Evolutionary conservation across 2,797 vertebrate genomes (phyloP), one percentile per base, ranked within the genome.

Genomic region (Remorina albescens): DNA sequence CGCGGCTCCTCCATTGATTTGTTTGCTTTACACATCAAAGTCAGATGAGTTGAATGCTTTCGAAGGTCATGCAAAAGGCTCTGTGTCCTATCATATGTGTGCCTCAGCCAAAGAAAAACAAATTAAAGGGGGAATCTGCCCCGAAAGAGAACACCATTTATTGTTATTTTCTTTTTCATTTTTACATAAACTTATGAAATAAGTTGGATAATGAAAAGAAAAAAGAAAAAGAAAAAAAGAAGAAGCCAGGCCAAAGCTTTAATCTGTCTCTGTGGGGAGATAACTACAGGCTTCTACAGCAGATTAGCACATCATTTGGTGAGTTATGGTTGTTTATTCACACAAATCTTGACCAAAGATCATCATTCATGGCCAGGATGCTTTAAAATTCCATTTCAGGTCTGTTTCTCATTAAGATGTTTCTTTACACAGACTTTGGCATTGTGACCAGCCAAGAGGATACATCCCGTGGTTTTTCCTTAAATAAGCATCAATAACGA

Each of bases 21-120:
- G 61, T 83, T 80, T 78, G 62, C 71, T 90, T 90, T 90, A 76
- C 80, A 90, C 86, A 89, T 90, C 84, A 87, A 86, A 93, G 90
- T 91, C 83, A 80, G 86, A 88, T n/a, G 78, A 84, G 71, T 6
- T 49, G 80, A 85, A 84, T 66, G 78, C 71, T 81, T 81, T 21
- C 42, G 89, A 88, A 91, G 90, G 86, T 90, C 78, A 82, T 44
- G 28, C 67, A 80, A 67, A 67, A 75, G 26, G 71, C 81, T 64
- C 59, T 30, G 18, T 30, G 41, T 60, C 71, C 67, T 59, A 58
- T 88, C 81, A 65, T 86, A 81, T 63, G 62, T 53, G 71, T 54
- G 71, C 44, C 64, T 59, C 78, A 51, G 67, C 57, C 69, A 67
- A 71, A 32, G 47, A n/a, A 63, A 78, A 76, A 74, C 68, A 82